phyloP scores from a whole-genome alignment of 2,113 vertebrate genomes.

The Arothron firmamentum region DNA sequence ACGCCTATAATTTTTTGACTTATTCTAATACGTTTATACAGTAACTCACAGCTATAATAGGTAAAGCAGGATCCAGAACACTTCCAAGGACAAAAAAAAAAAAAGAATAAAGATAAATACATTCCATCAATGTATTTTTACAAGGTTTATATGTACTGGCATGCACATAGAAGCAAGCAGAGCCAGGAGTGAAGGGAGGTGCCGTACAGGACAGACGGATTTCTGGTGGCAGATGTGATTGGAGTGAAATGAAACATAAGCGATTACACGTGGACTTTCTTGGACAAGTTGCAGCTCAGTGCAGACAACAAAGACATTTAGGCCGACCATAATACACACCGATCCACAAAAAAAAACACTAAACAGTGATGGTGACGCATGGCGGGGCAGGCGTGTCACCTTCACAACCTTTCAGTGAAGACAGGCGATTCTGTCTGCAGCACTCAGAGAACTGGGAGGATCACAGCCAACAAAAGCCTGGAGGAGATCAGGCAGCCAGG shows the following conservation, averaged over 20 bases:
- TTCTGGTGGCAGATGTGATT: constrained; percentile 29
- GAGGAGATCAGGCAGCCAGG: neutral
- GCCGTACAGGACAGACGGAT: constrained; percentile 16
- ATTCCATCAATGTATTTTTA: constrained; percentile 41
- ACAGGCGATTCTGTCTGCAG: no score
- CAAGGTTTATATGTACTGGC: constrained; percentile 45
- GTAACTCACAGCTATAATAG: neutral
- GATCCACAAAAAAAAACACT: constrained; percentile 5
- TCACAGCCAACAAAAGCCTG: neutral
- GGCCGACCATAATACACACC: neutral
- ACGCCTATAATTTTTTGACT: constrained; percentile 5
- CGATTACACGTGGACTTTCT: constrained; percentile 1
- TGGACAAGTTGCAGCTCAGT: constrained; percentile 6
- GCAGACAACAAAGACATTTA: constrained; percentile 28
- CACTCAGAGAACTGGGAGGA: no score
- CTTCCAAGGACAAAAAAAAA: constrained; percentile 5
- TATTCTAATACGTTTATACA: neutral
- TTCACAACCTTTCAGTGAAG: neutral
- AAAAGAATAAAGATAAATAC: constrained; percentile 1
- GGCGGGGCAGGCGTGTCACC: neutral
- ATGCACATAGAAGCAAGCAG: constrained; percentile 64
- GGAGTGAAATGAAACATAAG: constrained; percentile 38
- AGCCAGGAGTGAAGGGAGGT: constrained; percentile 33
- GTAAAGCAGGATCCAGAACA: constrained; percentile 73
- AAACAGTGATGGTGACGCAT: constrained; percentile 1